Percentiles rank a stretch among this genome's conserved stretches.
phyloP scores from a whole-genome alignment of 2,113 vertebrate genomes.

The Cichladusa arquata region DNA sequence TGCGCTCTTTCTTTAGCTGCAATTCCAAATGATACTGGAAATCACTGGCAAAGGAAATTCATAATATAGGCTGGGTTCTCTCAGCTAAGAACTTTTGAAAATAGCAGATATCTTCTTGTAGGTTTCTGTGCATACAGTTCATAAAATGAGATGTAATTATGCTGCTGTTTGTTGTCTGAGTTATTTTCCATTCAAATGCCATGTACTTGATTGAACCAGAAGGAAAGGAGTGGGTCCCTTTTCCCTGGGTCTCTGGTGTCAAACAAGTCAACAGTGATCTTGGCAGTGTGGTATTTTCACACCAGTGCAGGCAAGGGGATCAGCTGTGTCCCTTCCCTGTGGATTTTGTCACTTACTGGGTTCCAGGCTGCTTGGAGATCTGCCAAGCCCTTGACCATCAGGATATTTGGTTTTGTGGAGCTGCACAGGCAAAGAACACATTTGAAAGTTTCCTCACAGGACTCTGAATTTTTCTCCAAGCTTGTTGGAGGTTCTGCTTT shows the following conservation, averaged over 20 bases:
- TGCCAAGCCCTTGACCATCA: not conserved
- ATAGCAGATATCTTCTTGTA: not conserved
- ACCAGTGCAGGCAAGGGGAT: not conserved
- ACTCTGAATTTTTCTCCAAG: not conserved
- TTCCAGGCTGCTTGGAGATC: accelerated
- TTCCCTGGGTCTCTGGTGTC: not conserved
- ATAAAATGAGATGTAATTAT: not conserved
- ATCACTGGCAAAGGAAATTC: not conserved
- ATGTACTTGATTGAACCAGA: not conserved
- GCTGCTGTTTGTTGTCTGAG: not conserved
- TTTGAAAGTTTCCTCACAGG: not conserved
- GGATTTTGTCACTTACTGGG: not conserved
- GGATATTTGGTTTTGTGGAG: not conserved
- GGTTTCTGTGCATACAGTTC: not conserved
- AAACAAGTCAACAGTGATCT: accelerated
- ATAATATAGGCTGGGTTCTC: not conserved
- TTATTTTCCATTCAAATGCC: not conserved
- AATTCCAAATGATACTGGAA: not conserved
- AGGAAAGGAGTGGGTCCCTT: not conserved
- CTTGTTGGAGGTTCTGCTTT: not conserved
- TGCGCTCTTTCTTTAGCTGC: not conserved
- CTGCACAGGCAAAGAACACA: accelerated
- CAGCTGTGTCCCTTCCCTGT: accelerated
- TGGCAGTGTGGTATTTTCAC: accelerated
- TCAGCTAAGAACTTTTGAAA: not conserved